Percentiles rank a stretch among this genome's conserved stretches.
Conservation (phyloP, 2,797 vertebrate species). For the Hipposideros larvatus region DNA sequence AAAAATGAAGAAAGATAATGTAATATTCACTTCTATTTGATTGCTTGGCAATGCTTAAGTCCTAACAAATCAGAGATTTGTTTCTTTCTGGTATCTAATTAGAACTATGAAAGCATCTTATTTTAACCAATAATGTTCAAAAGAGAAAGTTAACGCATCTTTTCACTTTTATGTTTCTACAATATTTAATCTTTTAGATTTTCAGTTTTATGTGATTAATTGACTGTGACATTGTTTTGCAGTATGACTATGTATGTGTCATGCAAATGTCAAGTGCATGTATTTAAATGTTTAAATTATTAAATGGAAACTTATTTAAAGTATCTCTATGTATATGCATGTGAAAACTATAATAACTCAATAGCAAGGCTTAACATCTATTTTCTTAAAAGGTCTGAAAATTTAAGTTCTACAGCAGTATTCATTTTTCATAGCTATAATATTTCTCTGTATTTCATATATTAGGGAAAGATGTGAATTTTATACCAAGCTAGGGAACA, state of each 20-base stretch:
- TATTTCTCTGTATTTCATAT: constrained; percentile 19
- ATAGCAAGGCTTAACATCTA: neutral
- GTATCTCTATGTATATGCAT: neutral
- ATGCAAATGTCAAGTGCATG: constrained; percentile 1
- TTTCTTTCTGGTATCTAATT: neutral
- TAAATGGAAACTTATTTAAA: neutral
- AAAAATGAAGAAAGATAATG: neutral
- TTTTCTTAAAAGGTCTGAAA: constrained; percentile 23
- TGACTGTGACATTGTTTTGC: constrained; percentile 11
- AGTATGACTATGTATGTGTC: neutral
- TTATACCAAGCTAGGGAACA: neutral
- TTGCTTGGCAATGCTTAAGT: neutral
- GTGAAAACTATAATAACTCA: neutral
- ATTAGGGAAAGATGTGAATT: constrained; percentile 6
- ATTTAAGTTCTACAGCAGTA: neutral
- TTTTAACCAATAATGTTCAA: neutral
- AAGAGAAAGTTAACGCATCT: neutral
- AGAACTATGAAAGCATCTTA: constrained; percentile 17
- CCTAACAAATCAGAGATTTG: neutral
- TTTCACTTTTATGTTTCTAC: neutral
- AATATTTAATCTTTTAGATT: constrained; percentile 20
- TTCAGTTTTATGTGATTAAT: neutral
- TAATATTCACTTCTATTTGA: neutral
- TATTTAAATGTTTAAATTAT: constrained; percentile 40
- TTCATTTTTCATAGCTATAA: constrained; percentile 3